Base-by-base conservation (phyloP, 2,797 vertebrate species). In the Pipistrellus kuhlii region DNA sequence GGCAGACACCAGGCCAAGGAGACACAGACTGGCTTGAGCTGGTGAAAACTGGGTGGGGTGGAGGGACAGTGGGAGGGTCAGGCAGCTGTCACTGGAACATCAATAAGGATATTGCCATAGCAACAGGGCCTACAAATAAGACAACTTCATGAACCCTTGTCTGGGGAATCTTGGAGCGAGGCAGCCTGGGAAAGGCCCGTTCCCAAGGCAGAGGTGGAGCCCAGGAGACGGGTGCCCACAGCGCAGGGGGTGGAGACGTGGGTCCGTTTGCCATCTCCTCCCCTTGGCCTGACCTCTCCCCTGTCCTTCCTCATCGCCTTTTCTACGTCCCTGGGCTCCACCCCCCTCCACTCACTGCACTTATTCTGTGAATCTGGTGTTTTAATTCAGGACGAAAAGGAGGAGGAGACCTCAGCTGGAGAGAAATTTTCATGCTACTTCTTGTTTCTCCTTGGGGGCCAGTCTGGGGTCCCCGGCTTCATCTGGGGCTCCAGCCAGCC, bases 1-100 rank as follows among this genome's bases (percentile, higher is more conserved):
- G 78, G 71, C 81, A 90, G 88, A 76, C 81, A 86, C 44, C 85
- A 77, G 78, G 78, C 91, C 91, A 84, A 91, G 75, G 82, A 95
- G 82, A 72, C 83, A 64, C 30, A 95, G 59, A 78, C 53, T 2
- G 6, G 73, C 80, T 59, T 81, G 48, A 69, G 57, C 71, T 3
- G 25, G 84, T 72, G 85, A 75, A n/a, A 77, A 55, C 9, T 55
- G 77, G 46, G 10, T 30, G 41, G 14, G 12, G 44, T 8, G 30
- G 30, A 30, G 35, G 5, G 6, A 30, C 27, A 62, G 6, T 8
- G 25, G 68, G 30, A 53, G 75, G 75, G 59, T 55, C 14, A 10
- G 77, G 46, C 30, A 57, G 77, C 76, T 91, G 38, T 71, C 35
- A 15, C 71, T 13, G 1, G 76, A 44, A 30, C 44, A 17, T 59